Evolutionary conservation across 2,797 vertebrate genomes (phyloP), one percentile per base, ranked within the genome.

Genomic region (Sphaeramia orbicularis): DNA sequence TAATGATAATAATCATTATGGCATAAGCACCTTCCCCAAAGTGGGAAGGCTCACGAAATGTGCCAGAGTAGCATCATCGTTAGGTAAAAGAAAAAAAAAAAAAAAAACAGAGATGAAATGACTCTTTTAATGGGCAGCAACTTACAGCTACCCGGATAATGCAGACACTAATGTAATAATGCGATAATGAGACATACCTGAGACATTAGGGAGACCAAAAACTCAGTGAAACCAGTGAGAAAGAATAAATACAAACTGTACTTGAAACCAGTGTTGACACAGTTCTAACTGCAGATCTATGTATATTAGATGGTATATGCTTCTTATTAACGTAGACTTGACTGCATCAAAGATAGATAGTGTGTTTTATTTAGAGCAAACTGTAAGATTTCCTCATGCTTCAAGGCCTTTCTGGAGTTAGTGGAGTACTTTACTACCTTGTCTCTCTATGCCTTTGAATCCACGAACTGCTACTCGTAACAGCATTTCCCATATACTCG

Each of bases 1-100:
- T 97, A 97, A 99, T 99, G 96, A 97, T 98, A 97, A 98, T 98
- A 97, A 98, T 99, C 97, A 99, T 99, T 98, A 99, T 95, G 96
- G 95, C 95, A 96, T 97, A 98, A 97, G 96, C 96, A 97, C 96
- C 96, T 97, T 97, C 96, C 96, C 96, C 96, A 96, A 96, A 96
- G 96, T 96, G 95, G 95, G 93, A 93, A 95, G 94, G 93, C 94
- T 93, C 68, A 92, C 91, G 90, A 93, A 90, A 84, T 81, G 82
- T 89, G 88, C 91, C 90, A 89, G 87, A 76, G 84, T 88, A 88
- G 83, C 82, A 84, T 84, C 83, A 86, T 93, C 89, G 89, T 94
- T 94, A 92, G 87, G 73, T 87, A 80, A 80, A 81, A 78, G 76
- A 67, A 63, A 27, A 62, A 55, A 47, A 32, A 64, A 78, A 65